Base-by-base conservation (phyloP, 35 echinoderm and acorn worm genomes). In the Stichopus chloronotus region DNA sequence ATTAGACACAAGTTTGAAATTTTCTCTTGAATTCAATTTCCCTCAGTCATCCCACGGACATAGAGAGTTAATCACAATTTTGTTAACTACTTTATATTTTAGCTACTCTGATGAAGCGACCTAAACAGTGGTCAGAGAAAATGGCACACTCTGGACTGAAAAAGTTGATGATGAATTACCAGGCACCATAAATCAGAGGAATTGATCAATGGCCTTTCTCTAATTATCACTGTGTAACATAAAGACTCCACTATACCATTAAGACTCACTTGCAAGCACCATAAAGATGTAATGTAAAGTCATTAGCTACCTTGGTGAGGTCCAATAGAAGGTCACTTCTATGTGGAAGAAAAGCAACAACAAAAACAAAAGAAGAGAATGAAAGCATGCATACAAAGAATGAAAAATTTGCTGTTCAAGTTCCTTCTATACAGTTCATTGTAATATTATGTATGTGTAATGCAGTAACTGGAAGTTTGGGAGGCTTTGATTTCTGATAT, bases 201-300 rank as follows among this genome's bases (percentile, higher is more conserved):
- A 58, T 85, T 23, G 82, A 85, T 85, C 82, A 85, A 85, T 85
- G 58, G 82, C 58, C 17, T 20, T 85, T 17, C 54, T 17, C 82
- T 85, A 85, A 53, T 56, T 21, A 59, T 58, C 57, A 85, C 56
- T 85, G n/a, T 19, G 57, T 20, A 14, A 85, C 20, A 58, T 19
- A 53, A 85, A 58, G 82, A 21, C 82, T 85, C 58, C 55, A 85
- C 69, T 74, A 55, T 22, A 58, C 82, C 82, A 85, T 85, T 60
- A 85, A 85, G 82, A 22, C 16, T 85, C 82, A 58, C 58, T 85
- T 85, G 82, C 82, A 17, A 85, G 8, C 55, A 85, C 55, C 82
- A 58, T 85, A 58, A 58, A 56, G 13, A 85, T 4, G 82, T 23
- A 58, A 56, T 85, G 82, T 85, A 85, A 85, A 85, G 55, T 85